These are phyloP conservation scores for Coleophora flavipennella DNA, from an alignment of 2,888 invertebrate genomes.

Conservation along the genomic window DNA sequence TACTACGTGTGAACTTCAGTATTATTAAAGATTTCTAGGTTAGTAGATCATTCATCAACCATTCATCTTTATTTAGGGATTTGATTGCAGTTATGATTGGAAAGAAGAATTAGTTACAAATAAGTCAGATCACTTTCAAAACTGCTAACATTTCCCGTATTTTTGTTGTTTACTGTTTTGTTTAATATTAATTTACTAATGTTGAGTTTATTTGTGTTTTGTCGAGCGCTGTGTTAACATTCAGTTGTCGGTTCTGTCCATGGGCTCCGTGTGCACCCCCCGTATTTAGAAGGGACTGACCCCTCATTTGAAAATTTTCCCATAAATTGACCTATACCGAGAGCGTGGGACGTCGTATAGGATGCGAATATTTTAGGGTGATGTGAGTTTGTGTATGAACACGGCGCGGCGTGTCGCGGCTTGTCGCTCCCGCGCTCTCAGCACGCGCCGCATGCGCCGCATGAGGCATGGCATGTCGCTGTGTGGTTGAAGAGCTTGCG, in stretches of 20 bases:
- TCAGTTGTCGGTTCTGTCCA: slow-evolving; percentile 39
- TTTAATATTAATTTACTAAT: slow-evolving; percentile 26
- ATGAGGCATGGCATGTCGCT: slow-evolving; percentile 17
- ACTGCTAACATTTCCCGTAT: slow-evolving; percentile 1
- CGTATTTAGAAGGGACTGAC: slow-evolving; percentile 19
- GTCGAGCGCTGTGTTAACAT: slow-evolving; percentile 36
- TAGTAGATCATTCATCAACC: slow-evolving; percentile 34
- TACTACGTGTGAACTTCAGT: no score
- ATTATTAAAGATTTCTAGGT: background rate
- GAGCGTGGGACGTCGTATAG: no score
- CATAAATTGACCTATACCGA: no score
- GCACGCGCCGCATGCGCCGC: background rate
- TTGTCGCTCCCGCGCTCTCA: background rate
- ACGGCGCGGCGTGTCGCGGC: no score
- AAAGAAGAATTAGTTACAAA: no score
- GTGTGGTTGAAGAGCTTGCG: slow-evolving; percentile 29
- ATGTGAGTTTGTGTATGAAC: background rate
- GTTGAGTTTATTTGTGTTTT: slow-evolving; percentile 29
- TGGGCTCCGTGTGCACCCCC: slow-evolving; percentile 40
- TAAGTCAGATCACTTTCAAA: background rate
- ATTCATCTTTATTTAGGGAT: slow-evolving; percentile 29
- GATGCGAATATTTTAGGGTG: no score
- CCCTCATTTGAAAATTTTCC: no score
- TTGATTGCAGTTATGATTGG: slow-evolving; percentile 23
- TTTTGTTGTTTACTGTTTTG: slow-evolving; percentile 26